Conservation (phyloP, 2,113 vertebrate genomes). For the Litocranius walleri region DNA sequence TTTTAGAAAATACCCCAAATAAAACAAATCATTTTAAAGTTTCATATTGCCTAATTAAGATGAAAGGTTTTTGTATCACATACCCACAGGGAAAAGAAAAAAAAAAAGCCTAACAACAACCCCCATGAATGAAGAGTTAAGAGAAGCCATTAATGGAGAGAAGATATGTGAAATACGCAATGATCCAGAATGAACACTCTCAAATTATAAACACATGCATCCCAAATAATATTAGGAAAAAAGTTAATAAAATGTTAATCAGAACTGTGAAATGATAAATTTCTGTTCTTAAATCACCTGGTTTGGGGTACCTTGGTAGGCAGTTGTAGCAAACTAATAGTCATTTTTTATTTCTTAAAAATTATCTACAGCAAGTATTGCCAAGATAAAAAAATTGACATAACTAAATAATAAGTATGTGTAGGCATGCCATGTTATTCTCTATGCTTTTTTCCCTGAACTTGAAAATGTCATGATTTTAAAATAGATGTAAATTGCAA, state of each 20-base stretch:
- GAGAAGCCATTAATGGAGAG: not conserved
- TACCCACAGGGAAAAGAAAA: not conserved
- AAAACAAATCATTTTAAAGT: not conserved
- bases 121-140: not conserved
- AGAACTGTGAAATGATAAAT: not conserved
- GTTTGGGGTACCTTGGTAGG: not conserved
- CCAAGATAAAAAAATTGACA: not conserved
- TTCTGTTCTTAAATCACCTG: not conserved
- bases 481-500: not conserved
- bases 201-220: not conserved
- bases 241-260: not conserved
- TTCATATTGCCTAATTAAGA: not conserved
- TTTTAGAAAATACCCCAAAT: not conserved
- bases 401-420: not conserved
- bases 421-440: not conserved
- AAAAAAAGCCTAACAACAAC: too few relatives aligned
- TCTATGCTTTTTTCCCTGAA: not conserved
- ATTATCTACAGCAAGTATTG: not conserved
- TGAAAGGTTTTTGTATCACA: not conserved
- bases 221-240: not conserved
- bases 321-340: not conserved
- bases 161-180: not conserved
- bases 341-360: not conserved
- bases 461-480: not conserved
- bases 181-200: not conserved